A percentile compares a stretch with the other conserved stretches of the same genome.
Evolutionary conservation across 2,797 vertebrate genomes (phyloP).

Genomic region (Pangasius sanitwongsei): DNA sequence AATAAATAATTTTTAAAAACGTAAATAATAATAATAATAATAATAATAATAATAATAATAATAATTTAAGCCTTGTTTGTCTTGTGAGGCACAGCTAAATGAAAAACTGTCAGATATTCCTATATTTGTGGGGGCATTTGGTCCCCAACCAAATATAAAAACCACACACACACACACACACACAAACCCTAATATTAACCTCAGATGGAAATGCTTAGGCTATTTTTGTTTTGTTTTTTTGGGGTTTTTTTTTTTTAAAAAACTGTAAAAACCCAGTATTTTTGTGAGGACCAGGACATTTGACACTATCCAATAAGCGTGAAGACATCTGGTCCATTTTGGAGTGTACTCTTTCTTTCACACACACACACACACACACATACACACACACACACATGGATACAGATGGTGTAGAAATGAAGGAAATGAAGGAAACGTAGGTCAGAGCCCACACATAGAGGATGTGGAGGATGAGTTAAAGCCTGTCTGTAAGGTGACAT

Average conservation of each 20-base stretch:
- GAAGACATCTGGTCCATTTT: neutral
- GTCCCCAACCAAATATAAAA: too few relatives aligned
- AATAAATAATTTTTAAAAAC: too few relatives aligned
- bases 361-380: neutral
- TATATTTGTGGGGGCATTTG: too few relatives aligned
- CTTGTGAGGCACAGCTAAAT: too few relatives aligned
- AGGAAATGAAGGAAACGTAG: slow-evolving; percentile 14
- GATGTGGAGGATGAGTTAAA: neutral
- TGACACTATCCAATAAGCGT: neutral
- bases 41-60: too few relatives aligned
- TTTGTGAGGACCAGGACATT: neutral
- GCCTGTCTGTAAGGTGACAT: neutral
- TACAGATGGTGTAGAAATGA: slow-evolving; percentile 21
- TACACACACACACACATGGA: neutral
- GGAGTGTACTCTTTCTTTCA: neutral
- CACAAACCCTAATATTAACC: neutral
- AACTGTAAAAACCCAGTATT: neutral
- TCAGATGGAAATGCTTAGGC: too few relatives aligned
- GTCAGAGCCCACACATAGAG: slow-evolving; percentile 26
- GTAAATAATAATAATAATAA: too few relatives aligned
- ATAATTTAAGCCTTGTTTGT: too few relatives aligned
- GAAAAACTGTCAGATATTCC: too few relatives aligned
- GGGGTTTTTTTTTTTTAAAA: neutral
- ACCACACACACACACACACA: neutral
- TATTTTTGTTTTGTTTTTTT: neutral